These are phyloP conservation scores for Cossypha dichroa DNA, from an alignment of 2,797 vertebrate species.

Conservation along the genomic window DNA sequence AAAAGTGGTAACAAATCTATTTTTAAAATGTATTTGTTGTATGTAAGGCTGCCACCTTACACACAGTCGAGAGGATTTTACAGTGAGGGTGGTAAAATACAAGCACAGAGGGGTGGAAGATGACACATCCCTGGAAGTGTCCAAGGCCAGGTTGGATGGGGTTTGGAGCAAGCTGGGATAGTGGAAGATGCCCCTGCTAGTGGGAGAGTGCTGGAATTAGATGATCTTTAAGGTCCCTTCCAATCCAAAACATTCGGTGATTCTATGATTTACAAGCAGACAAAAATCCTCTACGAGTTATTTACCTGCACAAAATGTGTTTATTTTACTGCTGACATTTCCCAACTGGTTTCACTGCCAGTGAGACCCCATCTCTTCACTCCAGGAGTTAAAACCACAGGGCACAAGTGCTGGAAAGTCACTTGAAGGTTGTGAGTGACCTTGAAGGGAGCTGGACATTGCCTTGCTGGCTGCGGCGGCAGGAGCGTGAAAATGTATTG, in stretches of 20 bases:
- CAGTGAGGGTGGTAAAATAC: not conserved
- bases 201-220: not conserved
- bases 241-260: not conserved
- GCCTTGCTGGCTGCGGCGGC: not conserved
- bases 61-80: not conserved
- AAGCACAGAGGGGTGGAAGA: not conserved
- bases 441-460: slow-evolving; percentile 25
- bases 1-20: not conserved
- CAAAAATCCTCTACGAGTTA: not conserved
- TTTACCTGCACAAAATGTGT: not conserved
- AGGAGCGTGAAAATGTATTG: slow-evolving; percentile 26
- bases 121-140: not conserved
- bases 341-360: not conserved
- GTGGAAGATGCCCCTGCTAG: not conserved
- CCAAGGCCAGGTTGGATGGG: not conserved
- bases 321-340: not conserved
- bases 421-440: slow-evolving; percentile 5
- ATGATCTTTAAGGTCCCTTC: not conserved
- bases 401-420: not conserved
- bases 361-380: rapidly evolving
- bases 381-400: not conserved
- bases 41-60: not conserved
- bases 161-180: not conserved
- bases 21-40: not conserved
- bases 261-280: not conserved